Evolutionary conservation across 2,797 vertebrate genomes (phyloP), one percentile per base, ranked within the genome.

Genomic region (Argyrosomus regius): DNA sequence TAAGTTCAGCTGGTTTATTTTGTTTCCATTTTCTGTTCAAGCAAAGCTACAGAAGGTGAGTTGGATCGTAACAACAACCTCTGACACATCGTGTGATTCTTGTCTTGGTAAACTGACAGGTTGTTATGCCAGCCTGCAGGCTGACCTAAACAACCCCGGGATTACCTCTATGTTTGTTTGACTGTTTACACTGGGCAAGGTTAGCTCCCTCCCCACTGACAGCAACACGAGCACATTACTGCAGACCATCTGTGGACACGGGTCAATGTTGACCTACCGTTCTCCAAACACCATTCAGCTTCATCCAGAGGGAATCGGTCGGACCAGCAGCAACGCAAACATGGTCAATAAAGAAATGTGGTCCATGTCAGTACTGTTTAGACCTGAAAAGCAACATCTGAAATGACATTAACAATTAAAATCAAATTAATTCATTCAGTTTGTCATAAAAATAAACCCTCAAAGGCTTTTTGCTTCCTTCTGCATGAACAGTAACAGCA

Each of bases 231-330:
- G 85, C 80, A 39, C 90, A 77, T 91, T 78, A 79, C 84, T 80
- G 62, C 80, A 57, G 87, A 82, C 91, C 94, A 93, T 93, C 90
- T 94, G 94, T 93, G 90, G 90, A 85, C 88, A 88, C 61, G 73
- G 89, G 87, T 93, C 90, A 90, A 10, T 85, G 89, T 92, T 93
- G 91, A 91, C 86, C 85, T 87, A 81, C 75, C 54, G 72, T 88
- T 91, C 83, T 88, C 73, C 61, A 91, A 91, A 92, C 90, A 91
- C 74, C 77, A 66, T 35, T 48, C 43, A 78, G 75, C 56, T 64
- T 60, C 77, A 57, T 84, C 87, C 86, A 75, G 57, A 72, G 82
- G 82, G 84, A 83, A 76, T 78, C 78, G n/a, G 64, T 76, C 50
- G 13, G 52, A 72, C 26, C 74, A 67, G 73, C 72, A 63, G 77